Evolutionary conservation across 2,888 invertebrate species (phyloP), one percentile per base, ranked within the genome.

Genomic region (Harpagoxenus sublaevis): DNA sequence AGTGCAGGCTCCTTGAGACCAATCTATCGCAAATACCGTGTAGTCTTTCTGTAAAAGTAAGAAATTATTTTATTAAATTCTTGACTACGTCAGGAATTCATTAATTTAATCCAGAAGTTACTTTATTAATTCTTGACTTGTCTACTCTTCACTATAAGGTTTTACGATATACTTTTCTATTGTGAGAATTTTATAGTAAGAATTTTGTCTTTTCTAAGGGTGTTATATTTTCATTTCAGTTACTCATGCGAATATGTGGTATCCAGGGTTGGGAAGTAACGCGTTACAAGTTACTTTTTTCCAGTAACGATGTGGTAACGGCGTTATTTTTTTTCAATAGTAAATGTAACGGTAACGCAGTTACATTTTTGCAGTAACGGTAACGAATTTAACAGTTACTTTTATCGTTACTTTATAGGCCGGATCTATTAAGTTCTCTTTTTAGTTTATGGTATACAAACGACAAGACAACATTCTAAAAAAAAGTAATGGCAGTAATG

Each of bases 1-100:
- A 3, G 51, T 57, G 10, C 88, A 88, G 0, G 88, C 86, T 15
- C 48, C 88, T 1, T 83, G 8, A 12, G 63, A 62, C 88, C 88
- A 88, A 35, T 88, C 81, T 6, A 84, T 0, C 4, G 81, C 77
- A 15, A 81, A 62, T 45, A 86, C 79, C 4, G 23, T 66, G 6
- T 28, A 23, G 45, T 2, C 3, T 15, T 35, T 48, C 79, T 79
- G 15, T 39, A 35, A 79, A 60, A 60, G n/a, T 1, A 31, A 31
- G 1, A 31, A 6, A 4, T 57, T 42, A 28, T 48, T 35, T 75
- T 55, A 42, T 63, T 42, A 48, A 28, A 65, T 39, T 31, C 28
- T 35, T 35, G 28, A 48, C 23, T 15, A 28, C 18, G 0, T 60
- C 31, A 60, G 18, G 18, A 60, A 60, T 60, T 42, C 9, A 42